Conservation (phyloP, 2,113 vertebrate species). For the Xenopus tropicalis region UCB_Xtro_10.0 CM004448.2:141704501-141705000, state of each 20-base stretch:
- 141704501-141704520: no score
- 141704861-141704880: background rate
- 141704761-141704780: background rate
- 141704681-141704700: slow-evolving; percentile 1
- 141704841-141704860: background rate
- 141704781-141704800: background rate
- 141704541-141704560: background rate
- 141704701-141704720: slow-evolving; percentile 9
- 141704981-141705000: no score
- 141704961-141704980: no score
- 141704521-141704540: no score
- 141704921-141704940: no score
- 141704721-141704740: background rate
- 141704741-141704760: slow-evolving; percentile 16
- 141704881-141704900: no score
- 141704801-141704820: background rate
- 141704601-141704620: slow-evolving; percentile 11
- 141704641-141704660: slow-evolving; percentile 5
- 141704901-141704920: no score
- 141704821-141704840: background rate
- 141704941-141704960: no score
- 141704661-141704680: slow-evolving; percentile 19
- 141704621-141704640: slow-evolving; percentile 15
- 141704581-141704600: slow-evolving; percentile 14
- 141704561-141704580: background rate